Conservation (phyloP, 2,797 vertebrate species). For the Enteromius fasciolatus region DNA sequence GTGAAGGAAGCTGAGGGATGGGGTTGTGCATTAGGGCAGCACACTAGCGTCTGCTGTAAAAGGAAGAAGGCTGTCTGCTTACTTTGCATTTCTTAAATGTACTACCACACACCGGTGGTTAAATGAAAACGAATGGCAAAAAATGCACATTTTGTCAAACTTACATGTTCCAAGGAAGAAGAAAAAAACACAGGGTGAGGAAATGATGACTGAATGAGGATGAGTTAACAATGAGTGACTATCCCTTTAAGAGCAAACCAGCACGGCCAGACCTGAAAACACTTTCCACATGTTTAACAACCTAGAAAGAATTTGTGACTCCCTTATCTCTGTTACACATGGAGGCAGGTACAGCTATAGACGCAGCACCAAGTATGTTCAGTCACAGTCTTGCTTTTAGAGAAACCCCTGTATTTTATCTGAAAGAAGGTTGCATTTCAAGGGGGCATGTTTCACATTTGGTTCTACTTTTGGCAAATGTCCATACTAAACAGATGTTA, state of each 20-base stretch:
- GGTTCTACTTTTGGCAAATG: background rate
- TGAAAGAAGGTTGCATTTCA: background rate
- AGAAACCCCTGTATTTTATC: background rate
- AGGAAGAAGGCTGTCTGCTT: background rate
- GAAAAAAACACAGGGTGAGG: background rate
- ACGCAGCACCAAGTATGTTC: background rate
- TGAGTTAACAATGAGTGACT: background rate
- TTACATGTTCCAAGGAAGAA: background rate
- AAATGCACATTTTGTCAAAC: background rate
- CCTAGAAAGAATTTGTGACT: background rate
- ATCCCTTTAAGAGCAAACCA: slow-evolving; percentile 8
- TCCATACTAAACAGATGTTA: background rate
- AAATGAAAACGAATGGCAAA: background rate
- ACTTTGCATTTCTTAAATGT: background rate
- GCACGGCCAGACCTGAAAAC: background rate
- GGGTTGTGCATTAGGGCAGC: background rate
- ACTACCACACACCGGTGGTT: background rate
- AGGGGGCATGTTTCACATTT: background rate
- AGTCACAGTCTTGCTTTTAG: background rate
- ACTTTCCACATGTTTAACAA: slow-evolving; percentile 18
- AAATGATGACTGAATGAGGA: background rate
- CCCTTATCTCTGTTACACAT: slow-evolving; percentile 6
- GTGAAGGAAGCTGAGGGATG: background rate
- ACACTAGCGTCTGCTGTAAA: background rate
- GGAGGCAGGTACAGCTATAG: slow-evolving; percentile 15